Percentiles rank a stretch among this genome's conserved stretches.
Conservation (phyloP, 1,140 invertebrate species). For the Rhopalosiphum maidis region DNA sequence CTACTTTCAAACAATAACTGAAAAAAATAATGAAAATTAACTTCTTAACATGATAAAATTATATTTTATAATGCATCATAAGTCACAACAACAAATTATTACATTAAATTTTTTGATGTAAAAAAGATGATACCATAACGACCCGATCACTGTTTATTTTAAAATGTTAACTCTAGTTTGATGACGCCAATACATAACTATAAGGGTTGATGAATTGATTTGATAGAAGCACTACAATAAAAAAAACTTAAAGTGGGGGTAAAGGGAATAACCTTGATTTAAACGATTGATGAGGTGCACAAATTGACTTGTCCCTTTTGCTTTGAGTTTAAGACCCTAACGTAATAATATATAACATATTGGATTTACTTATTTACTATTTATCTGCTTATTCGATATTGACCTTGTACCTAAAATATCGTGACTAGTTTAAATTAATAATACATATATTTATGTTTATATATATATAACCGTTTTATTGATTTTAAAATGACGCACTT, state of each 20-base stretch:
- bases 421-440: conserved; percentile 26
- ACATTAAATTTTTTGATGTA: too few relatives aligned
- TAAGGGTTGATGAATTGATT: conserved; percentile 2
- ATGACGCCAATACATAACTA: not conserved
- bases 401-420: conserved; percentile 22
- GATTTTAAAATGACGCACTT: not conserved
- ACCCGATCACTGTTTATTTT: conserved; percentile 3
- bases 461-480: not conserved
- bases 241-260: not conserved
- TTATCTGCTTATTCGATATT: not conserved
- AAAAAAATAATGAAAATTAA: not conserved
- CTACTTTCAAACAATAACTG: not conserved
- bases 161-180: not conserved
- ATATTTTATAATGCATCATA: not conserved
- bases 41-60: not conserved
- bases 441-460: conserved; percentile 4
- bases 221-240: conserved; percentile 3
- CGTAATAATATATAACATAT: conserved; percentile 28
- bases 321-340: not conserved
- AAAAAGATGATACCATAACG: conserved; percentile 21
- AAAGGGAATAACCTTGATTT: conserved; percentile 41
- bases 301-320: conserved; percentile 25
- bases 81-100: not conserved
- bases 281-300: conserved; percentile 12
- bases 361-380: conserved; percentile 28